Evolutionary conservation across 2,113 vertebrate species (phyloP), one percentile per base, ranked within the genome.

Genomic region (Hypocryptadius cinnamomeus): DNA sequence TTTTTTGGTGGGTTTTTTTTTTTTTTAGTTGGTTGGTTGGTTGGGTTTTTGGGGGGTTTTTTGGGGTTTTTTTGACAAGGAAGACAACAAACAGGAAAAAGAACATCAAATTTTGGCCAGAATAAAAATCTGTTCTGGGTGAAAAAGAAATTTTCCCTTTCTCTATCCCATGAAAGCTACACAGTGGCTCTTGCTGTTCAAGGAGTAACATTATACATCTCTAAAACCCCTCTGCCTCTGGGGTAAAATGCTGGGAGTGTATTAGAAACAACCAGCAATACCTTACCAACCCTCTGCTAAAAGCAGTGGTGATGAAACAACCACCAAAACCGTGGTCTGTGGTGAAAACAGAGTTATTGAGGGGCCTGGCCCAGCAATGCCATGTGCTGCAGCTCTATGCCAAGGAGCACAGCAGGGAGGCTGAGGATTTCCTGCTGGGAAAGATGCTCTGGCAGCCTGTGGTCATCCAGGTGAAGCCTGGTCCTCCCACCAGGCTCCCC

Each of bases 271-370:
- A 25, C 4, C 8, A 74, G 51, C 42, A 78, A 35, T 4, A 64
- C 45, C 22, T 79, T 53, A 30, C 15, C 53, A 65, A 42, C 15
- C 24, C 18, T 66, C n/a, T 54, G 31, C 24, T 56, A 21, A 54
- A 79, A 35, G 28, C 10, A 89, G 45, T 11, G 11, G 28, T 72
- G 65, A 71, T 28, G 12, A 71, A 89, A 56, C 22, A 12, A 19
- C 18, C 50, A 33, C 37, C 3, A 1, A 37, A 79, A 23, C 0
- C 0, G 0, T 37, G 35, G 27, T 39, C 5, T 5, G 31, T 25
- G 37, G 22, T 28, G 25, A 68, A 76, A 63, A 50, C 11, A 53
- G 57, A 82, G 33, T 3, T 57, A 6, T 2, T 28, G 37, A 79
- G 72, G 28, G 40, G 10, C 28, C 48, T 27, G 30, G 57, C 37